A percentile compares a stretch with the other conserved stretches of the same genome.
These are phyloP conservation scores for Trichogramma pretiosum DNA, from an alignment of 1,140 invertebrate species.

Conservation along the genomic window DNA sequence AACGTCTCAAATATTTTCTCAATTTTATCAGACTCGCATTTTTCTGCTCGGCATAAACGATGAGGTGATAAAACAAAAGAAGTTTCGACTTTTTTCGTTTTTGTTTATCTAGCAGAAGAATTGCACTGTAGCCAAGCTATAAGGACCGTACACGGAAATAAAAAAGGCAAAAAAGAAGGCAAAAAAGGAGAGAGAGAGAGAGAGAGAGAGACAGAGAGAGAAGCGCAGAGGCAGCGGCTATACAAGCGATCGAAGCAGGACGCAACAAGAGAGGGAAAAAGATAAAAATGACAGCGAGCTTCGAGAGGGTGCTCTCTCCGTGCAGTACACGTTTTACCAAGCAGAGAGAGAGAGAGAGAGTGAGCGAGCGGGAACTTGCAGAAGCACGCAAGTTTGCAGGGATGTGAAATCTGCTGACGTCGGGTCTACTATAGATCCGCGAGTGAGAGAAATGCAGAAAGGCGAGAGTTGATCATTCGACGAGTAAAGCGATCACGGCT, in stretches of 20 bases:
- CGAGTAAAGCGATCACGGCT: slow-evolving; percentile 10
- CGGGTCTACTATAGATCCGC: too few species aligned
- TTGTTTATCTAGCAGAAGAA: slow-evolving; percentile 18
- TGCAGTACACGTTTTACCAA: too few species aligned
- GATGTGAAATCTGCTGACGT: slow-evolving; percentile 17
- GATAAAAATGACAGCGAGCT: too few species aligned
- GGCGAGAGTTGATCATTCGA: slow-evolving; percentile 5
- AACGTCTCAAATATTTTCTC: background rate
- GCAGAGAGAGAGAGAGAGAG: background rate
- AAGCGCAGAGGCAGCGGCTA: background rate
- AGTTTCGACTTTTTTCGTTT: slow-evolving; percentile 11
- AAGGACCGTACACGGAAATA: background rate
- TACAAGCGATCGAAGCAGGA: too few species aligned
- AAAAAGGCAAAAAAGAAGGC: background rate
- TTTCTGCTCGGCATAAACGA: too few species aligned
- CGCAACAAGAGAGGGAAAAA: background rate
- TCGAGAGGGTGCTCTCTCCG: too few species aligned
- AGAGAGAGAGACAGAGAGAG: background rate
- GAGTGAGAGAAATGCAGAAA: too few species aligned
- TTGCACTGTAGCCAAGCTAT: too few species aligned
- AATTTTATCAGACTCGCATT: too few species aligned
- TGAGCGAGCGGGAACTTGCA: background rate
- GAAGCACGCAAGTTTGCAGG: slow-evolving; percentile 12
- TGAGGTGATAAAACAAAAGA: slow-evolving; percentile 12
- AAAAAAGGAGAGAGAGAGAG: background rate